These are phyloP conservation scores for Rhea americana DNA, from an alignment of 2,113 vertebrate species.

Conservation along the genomic window DNA sequence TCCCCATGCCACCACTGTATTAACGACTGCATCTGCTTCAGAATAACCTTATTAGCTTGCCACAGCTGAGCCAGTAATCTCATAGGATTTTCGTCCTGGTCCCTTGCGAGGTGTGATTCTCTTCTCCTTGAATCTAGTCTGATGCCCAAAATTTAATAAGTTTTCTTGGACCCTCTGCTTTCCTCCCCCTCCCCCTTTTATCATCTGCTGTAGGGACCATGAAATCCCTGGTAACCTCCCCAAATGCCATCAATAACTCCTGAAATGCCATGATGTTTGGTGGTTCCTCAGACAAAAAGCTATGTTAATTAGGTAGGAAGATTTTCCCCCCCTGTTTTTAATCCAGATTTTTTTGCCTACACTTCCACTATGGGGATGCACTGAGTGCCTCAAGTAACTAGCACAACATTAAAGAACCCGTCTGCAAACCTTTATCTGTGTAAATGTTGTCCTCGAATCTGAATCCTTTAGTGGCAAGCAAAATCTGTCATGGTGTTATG, in stretches of 20 bases:
- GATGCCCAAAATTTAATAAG: slow-evolving; percentile 81
- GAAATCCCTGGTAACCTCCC: slow-evolving; percentile 75
- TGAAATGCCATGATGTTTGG: slow-evolving; percentile 77
- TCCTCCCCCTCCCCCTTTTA: slow-evolving; percentile 69
- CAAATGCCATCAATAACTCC: slow-evolving; percentile 79
- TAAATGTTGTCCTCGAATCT: slow-evolving; percentile 63
- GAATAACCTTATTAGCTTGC: slow-evolving; percentile 85
- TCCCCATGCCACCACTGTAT: slow-evolving; percentile 84
- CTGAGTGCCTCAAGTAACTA: slow-evolving; percentile 21
- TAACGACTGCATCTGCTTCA: slow-evolving; percentile 85
- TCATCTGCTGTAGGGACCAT: slow-evolving; percentile 72
- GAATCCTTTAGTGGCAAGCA: slow-evolving; percentile 52
- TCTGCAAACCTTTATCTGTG: slow-evolving; percentile 37
- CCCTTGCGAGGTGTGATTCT: slow-evolving; percentile 74
- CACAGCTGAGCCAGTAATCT: slow-evolving; percentile 83
- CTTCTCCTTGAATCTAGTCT: slow-evolving; percentile 78
- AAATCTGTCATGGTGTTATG: slow-evolving; percentile 62
- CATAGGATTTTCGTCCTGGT: slow-evolving; percentile 73
- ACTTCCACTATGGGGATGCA: slow-evolving; percentile 25
- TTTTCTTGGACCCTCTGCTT: slow-evolving; percentile 75
- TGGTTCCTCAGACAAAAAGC: slow-evolving; percentile 73
- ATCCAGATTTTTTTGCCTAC: slow-evolving; percentile 60
- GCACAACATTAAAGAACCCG: slow-evolving; percentile 18
- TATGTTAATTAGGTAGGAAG: slow-evolving; percentile 72
- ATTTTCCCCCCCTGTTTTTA: slow-evolving; percentile 42